Conservation (phyloP, 1,140 invertebrate species). For the Drosophila burlai region DNA sequence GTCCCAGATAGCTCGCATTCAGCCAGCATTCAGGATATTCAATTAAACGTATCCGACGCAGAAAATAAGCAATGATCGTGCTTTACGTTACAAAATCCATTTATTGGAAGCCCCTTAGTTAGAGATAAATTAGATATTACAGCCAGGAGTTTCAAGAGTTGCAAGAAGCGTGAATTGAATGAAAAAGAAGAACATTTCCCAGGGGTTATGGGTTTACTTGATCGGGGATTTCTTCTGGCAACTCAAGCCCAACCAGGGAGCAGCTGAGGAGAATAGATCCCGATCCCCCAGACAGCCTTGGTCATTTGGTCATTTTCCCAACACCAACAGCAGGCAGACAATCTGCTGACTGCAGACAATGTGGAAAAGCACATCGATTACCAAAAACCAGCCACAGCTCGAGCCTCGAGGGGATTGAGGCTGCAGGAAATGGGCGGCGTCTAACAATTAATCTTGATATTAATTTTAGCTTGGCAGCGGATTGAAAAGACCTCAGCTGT, state of each 20-base stretch:
- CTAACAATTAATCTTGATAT: not conserved
- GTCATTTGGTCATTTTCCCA: not conserved
- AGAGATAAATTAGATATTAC: not conserved
- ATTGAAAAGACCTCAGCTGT: not conserved
- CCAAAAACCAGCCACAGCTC: conserved; percentile 4
- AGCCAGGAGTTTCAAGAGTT: not conserved
- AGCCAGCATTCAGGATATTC: conserved; percentile 29
- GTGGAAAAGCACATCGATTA: conserved; percentile 12
- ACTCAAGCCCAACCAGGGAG: not conserved
- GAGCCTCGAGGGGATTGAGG: not conserved
- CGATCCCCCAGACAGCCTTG: not conserved
- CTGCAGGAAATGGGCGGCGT: conserved; percentile 8
- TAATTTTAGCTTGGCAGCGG: not conserved
- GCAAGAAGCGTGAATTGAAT: not conserved
- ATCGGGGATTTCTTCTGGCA: not conserved
- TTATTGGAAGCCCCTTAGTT: not conserved
- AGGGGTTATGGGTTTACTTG: not conserved
- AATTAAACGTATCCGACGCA: not conserved
- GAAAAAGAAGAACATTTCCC: not conserved
- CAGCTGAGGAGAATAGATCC: not conserved
- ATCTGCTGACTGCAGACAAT: not conserved
- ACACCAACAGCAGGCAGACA: not conserved
- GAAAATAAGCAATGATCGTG: not conserved
- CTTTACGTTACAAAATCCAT: not conserved
- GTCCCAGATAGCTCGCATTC: conserved; percentile 19